These are phyloP conservation scores for Graptemys geographica DNA, from an alignment of 2,797 vertebrate species.

Conservation along the genomic window DNA sequence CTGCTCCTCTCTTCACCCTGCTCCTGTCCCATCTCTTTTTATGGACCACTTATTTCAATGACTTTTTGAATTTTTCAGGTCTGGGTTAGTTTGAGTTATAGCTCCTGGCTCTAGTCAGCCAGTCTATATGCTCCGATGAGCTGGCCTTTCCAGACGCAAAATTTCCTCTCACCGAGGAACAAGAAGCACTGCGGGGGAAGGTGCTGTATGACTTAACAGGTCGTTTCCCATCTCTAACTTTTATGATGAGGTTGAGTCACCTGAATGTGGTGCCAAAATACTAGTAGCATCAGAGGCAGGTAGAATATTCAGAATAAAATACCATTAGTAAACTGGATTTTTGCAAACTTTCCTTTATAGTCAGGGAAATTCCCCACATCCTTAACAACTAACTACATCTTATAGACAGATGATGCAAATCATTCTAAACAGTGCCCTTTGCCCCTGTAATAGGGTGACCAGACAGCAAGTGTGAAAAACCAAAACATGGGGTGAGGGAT, in stretches of 20 bases:
- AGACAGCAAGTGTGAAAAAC: too few relatives aligned
- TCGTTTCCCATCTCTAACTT: conserved; percentile 1
- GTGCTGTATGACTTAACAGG: background rate
- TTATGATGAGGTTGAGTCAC: background rate
- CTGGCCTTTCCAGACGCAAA: background rate
- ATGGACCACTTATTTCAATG: conserved; percentile 20
- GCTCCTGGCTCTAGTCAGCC: conserved; percentile 12
- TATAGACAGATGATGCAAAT: background rate
- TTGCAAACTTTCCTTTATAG: conserved; percentile 3
- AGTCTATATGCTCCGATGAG: conserved; percentile 27
- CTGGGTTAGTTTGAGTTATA: background rate
- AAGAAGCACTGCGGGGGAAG: background rate
- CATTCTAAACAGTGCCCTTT: conserved; percentile 10
- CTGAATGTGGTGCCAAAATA: background rate
- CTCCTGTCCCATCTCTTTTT: background rate
- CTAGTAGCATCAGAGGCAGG: background rate
- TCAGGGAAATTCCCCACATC: background rate
- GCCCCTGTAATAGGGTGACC: background rate
- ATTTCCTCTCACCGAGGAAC: background rate
- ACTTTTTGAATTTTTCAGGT: conserved; percentile 38
- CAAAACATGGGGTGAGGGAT: too few relatives aligned
- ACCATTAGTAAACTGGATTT: background rate
- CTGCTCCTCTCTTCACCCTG: background rate
- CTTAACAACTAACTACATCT: conserved; percentile 6
- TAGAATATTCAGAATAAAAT: background rate